Evolutionary conservation across 2,888 invertebrate species (phyloP).

Genomic region (Hydroisotoma schaefferi): DNA sequence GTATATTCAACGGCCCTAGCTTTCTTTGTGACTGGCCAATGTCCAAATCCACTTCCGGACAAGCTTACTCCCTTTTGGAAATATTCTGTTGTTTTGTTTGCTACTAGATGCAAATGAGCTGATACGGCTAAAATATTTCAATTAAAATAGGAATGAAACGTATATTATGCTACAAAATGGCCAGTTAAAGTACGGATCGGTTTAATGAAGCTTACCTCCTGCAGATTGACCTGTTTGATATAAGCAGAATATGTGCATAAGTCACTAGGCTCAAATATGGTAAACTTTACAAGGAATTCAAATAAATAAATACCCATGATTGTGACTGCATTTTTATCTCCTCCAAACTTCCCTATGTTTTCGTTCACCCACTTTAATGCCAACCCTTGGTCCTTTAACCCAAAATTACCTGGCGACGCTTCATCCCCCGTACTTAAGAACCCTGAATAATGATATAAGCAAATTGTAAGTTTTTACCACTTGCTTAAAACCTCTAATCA

Average conservation of each 20-base stretch:
- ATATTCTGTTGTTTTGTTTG: constrained; percentile 23
- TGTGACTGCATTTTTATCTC: constrained; percentile 21
- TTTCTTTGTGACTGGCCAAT: constrained; percentile 26
- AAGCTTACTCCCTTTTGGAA: constrained; percentile 30
- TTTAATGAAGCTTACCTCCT: constrained; percentile 20
- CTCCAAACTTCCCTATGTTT: constrained; percentile 33
- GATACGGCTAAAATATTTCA: constrained; percentile 16
- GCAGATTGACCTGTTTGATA: constrained; percentile 27
- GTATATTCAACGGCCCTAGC: constrained; percentile 15
- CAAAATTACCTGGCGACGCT: constrained; percentile 31
- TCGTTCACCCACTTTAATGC: constrained; percentile 40
- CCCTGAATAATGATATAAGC: constrained; percentile 13
- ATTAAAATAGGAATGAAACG: not conserved
- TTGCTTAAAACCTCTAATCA: not conserved
- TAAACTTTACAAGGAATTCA: not conserved
- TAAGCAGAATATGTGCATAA: not conserved
- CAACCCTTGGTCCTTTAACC: constrained; percentile 39
- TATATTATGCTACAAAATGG: not conserved
- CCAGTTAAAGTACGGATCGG: not conserved
- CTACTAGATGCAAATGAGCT: constrained; percentile 29
- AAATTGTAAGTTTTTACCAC: not conserved
- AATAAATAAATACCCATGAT: constrained; percentile 12
- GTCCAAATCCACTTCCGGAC: constrained; percentile 29
- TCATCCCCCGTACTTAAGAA: constrained; percentile 37
- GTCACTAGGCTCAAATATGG: not conserved